Evolutionary conservation across 2,888 invertebrate genomes (phyloP), one percentile per base, ranked within the genome.

Genomic region (Cerastis leucographa): DNA sequence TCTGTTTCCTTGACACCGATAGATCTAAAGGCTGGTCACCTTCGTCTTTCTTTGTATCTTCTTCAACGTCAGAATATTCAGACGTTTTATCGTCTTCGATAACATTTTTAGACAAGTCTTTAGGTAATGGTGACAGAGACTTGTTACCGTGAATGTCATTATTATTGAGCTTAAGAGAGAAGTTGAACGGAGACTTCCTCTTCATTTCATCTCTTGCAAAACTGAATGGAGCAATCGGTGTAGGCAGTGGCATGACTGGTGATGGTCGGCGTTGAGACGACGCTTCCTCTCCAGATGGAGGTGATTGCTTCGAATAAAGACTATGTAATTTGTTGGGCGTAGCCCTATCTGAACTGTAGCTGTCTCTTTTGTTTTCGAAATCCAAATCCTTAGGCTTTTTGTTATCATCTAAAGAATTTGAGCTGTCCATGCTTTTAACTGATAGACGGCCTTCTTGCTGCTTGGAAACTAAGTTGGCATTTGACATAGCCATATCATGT

Each of bases 1-100:
- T 92, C 79, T 97, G 94, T 91, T 97, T 97, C 80, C 97, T 95
- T 46, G 97, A 95, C 40, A 98, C 96, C 70, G 98, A 97, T 83
- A 98, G 95, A 93, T 98, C 98, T 65, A 98, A 94, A 0, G 98
- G 98, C 90, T 98, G 97, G 79, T 98, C 98, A 9, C 95, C 95
- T 71, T 96, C 94, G 78, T 97, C 96, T 88, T 95, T 96, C 83
- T 93, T 94, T 19, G 80, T 76, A 19, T 95, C 94, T 69, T 95
- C 95, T 68, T 96, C 96, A 5, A 83, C 84, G 44, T 95, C 96
- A 11, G 95, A 95, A 91, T 94, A 95, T 69, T 93, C 92, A 17
- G 94, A 94, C 77, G 85, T 90, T 77, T 93, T 94, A 56, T 95
- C 95, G 19, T 93, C 92, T 54, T 94, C 93, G 0, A 87, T 87